phyloP scores from a whole-genome alignment of 2,797 vertebrate genomes.

The Mus spretus region DNA sequence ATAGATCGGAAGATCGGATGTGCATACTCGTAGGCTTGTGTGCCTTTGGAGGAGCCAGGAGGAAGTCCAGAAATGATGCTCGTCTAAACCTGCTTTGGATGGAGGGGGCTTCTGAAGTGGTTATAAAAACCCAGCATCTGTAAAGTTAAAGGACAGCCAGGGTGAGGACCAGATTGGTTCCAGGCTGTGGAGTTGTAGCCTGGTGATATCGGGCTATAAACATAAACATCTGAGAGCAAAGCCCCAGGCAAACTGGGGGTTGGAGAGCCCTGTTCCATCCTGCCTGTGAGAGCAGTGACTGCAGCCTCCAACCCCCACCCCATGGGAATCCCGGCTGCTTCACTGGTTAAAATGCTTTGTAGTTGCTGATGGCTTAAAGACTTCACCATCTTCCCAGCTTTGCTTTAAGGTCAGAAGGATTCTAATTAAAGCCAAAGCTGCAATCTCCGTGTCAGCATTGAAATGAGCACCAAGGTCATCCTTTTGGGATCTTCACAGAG shows the following conservation, averaged over 20 bases:
- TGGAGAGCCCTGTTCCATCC: background rate
- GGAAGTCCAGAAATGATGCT: background rate
- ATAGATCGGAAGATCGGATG: too few species aligned
- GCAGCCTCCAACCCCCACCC: background rate
- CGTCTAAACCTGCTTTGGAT: background rate
- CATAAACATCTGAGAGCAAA: background rate
- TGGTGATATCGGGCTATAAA: conserved; percentile 27
- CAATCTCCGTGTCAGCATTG: conserved; percentile 56
- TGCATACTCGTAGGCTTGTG: background rate
- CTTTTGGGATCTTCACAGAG: conserved; percentile 15
- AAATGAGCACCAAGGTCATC: conserved; percentile 37
- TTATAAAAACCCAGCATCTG: background rate
- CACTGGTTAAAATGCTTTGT: background rate
- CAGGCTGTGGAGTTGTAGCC: background rate
- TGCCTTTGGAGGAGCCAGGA: background rate
- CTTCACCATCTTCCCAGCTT: conserved; percentile 31
- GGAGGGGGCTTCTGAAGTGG: conserved; percentile 54
- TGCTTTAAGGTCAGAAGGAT: conserved; percentile 59
- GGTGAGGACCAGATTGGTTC: conserved; percentile 48
- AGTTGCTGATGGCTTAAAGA: conserved; percentile 54
- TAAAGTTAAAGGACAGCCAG: conserved; percentile 56
- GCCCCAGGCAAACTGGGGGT: background rate
- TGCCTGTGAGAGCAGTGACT: background rate
- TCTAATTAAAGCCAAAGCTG: conserved; percentile 62
- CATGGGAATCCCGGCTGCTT: background rate